A percentile compares a stretch with the other conserved stretches of the same genome.
Conservation (phyloP, 2,113 vertebrate genomes). For the Hippoglossus stenolepis region DNA sequence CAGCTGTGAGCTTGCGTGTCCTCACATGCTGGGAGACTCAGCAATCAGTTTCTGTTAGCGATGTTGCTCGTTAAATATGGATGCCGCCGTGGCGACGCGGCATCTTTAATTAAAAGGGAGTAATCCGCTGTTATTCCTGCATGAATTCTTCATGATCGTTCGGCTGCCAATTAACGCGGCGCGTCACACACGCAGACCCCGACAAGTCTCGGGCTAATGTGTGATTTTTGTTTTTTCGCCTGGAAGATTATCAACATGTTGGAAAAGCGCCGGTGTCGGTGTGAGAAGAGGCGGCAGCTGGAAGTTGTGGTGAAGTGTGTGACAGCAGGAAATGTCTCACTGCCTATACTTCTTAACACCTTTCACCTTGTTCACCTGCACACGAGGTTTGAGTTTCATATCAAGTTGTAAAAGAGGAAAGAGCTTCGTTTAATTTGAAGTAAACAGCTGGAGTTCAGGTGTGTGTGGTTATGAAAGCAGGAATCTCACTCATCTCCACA, state of each 20-base stretch:
- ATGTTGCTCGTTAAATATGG: constrained; percentile 75
- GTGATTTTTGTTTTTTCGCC: constrained; percentile 10
- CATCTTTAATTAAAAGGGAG: constrained; percentile 79
- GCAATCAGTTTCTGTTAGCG: constrained; percentile 67
- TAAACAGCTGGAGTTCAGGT: not conserved
- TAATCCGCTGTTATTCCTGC: constrained; percentile 73
- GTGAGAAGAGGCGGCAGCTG: not conserved
- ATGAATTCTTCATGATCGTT: constrained; percentile 78
- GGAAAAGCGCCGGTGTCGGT: too few species aligned
- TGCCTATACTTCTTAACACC: not conserved
- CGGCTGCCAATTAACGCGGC: constrained; percentile 68
- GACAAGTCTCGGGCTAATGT: constrained; percentile 6
- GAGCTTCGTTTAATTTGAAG: not conserved
- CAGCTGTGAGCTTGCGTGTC: constrained; percentile 12
- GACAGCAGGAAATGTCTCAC: constrained; percentile 4
- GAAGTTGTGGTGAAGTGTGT: not conserved
- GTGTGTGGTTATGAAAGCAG: not conserved
- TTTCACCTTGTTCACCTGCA: too few species aligned
- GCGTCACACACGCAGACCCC: constrained; percentile 8
- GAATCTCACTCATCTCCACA: too few species aligned
- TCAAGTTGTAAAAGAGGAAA: too few species aligned
- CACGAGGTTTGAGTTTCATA: too few species aligned
- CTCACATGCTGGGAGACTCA: constrained; percentile 49
- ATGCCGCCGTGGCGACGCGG: constrained; percentile 64
- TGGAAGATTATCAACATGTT: not conserved